phyloP scores from a whole-genome alignment of 2,888 invertebrate genomes.

The Heliconius cydno region DNA sequence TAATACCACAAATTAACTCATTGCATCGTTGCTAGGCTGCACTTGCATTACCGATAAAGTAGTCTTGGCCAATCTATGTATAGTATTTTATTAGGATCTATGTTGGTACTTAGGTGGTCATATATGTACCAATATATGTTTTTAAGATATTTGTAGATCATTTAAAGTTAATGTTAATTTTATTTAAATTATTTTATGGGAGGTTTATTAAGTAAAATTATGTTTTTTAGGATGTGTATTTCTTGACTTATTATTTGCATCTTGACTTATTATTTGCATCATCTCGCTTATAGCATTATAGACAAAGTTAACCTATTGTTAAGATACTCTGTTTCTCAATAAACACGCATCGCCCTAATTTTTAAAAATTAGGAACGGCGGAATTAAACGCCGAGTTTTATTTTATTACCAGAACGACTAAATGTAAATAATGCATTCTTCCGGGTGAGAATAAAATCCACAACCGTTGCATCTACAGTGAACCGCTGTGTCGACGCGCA shows the following conservation, averaged over 20 bases:
- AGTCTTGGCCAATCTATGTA: conserved; percentile 19
- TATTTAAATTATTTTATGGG: background rate
- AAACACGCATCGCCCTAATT: too few relatives aligned
- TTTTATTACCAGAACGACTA: background rate
- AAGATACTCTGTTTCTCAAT: background rate
- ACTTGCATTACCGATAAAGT: conserved; percentile 17
- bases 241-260: too few relatives aligned
- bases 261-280: too few relatives aligned
- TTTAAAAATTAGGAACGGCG: background rate
- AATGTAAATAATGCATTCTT: background rate
- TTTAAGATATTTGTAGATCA: background rate
- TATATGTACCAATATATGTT: conserved; percentile 7
- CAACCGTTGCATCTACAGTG: background rate
- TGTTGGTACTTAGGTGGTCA: background rate
- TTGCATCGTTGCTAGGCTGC: conserved; percentile 18
- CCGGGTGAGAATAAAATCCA: background rate
- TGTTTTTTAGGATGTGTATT: background rate
- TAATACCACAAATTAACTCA: conserved; percentile 18
- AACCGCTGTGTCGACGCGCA: background rate
- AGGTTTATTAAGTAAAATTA: background rate
- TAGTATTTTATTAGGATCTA: conserved; percentile 11
- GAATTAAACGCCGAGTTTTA: background rate
- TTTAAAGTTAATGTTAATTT: conserved; percentile 12
- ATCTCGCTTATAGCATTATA: too few relatives aligned
- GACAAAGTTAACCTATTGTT: background rate